A percentile compares a stretch with the other conserved stretches of the same genome.
These are phyloP conservation scores for Blastomussa wellsi DNA, from an alignment of 92 coral and sea anemone species.

Conservation along the genomic window DNA sequence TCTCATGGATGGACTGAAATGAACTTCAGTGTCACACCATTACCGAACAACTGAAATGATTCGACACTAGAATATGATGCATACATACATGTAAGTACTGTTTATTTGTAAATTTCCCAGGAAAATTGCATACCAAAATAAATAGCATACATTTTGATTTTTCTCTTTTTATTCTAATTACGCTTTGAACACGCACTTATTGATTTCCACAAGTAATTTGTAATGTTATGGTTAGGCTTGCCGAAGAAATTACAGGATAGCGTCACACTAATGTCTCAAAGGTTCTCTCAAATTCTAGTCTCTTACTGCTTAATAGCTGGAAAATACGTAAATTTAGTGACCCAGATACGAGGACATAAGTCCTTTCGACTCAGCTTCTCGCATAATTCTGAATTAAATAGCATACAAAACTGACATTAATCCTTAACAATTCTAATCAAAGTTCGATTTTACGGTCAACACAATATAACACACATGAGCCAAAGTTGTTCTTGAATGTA, in stretches of 20 bases:
- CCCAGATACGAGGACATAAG: background rate
- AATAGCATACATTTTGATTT: background rate
- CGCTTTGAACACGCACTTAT: background rate
- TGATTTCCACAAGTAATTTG: constrained; percentile 2
- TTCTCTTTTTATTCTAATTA: background rate
- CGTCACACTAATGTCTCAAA: background rate
- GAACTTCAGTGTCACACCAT: background rate
- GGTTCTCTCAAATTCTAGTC: background rate
- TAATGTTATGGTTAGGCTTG: background rate
- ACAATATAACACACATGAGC: background rate
- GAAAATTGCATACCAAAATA: background rate
- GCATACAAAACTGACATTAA: background rate
- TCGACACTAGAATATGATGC: background rate
- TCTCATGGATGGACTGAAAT: background rate
- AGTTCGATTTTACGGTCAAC: background rate
- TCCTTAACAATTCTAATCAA: background rate
- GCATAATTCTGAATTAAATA: too few species aligned
- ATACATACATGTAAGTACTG: constrained; percentile 24
- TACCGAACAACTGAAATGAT: background rate
- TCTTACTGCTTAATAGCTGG: background rate
- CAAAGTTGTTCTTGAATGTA: background rate
- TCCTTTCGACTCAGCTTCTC: background rate
- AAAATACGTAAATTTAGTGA: background rate
- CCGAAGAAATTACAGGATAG: background rate
- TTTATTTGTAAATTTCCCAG: background rate